Evolutionary conservation across 2,797 vertebrate genomes (phyloP).

Genomic region (Notolepis coatsorum): DNA sequence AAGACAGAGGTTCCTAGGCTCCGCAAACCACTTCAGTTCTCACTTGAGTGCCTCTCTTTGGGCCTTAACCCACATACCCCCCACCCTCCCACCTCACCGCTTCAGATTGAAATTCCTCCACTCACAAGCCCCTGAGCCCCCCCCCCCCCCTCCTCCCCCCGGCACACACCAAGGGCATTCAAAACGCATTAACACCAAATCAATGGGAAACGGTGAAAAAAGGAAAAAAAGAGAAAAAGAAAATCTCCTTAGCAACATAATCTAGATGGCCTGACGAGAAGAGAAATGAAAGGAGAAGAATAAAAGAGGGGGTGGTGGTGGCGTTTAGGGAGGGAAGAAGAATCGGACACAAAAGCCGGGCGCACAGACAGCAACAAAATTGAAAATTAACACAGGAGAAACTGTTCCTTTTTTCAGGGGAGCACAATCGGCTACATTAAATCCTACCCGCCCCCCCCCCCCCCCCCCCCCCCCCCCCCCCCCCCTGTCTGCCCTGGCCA

Average conservation of each 20-base stretch:
- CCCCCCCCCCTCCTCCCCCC: conserved; percentile 86
- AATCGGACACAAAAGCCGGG: conserved; percentile 90
- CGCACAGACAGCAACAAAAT: conserved; percentile 93
- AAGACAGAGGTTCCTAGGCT: conserved; percentile 83
- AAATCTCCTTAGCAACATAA: conserved; percentile 99
- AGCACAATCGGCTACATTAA: conserved; percentile 95
- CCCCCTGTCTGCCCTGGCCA: conserved; percentile 8
- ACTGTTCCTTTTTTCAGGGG: conserved; percentile 97
- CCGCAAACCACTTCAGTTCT: conserved; percentile 96
- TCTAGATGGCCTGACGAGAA: conserved; percentile 90
- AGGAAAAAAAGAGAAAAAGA: conserved; percentile 73
- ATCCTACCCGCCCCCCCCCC: conserved; percentile 68
- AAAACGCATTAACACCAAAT: conserved; percentile 99
- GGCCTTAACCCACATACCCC: conserved; percentile 89
- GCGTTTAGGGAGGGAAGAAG: conserved; percentile 88
- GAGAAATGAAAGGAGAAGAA: conserved; percentile 78
- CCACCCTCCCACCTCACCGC: conserved; percentile 89
- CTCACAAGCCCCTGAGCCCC: conserved; percentile 88
- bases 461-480: not conserved
- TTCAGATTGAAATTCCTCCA: conserved; percentile 98
- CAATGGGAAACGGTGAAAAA: conserved; percentile 99
- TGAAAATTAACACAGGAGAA: conserved; percentile 98
- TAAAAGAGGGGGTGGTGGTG: conserved; percentile 88
- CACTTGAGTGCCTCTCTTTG: conserved; percentile 99
- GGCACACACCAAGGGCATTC: conserved; percentile 98